phyloP scores from a whole-genome alignment of 2,113 vertebrate species.

The Mesitornis unicolor region DNA sequence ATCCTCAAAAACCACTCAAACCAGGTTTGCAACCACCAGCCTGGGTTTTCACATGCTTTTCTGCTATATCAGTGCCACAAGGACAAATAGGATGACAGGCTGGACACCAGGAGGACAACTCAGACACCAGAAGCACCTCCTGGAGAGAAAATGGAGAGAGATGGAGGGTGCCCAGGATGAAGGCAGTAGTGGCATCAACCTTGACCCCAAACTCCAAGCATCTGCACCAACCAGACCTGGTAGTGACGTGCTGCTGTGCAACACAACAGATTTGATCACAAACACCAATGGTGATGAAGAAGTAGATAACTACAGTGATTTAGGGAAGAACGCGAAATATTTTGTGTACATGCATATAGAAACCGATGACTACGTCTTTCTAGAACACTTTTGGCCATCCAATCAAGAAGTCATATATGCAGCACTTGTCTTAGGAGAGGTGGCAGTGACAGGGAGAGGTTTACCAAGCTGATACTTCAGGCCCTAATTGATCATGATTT shows the following conservation, averaged over 20 bases:
- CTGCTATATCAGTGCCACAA: neutral
- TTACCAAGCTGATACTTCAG: neutral
- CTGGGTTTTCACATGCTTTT: neutral
- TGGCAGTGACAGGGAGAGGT: neutral
- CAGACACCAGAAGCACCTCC: neutral
- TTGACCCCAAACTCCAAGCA: neutral
- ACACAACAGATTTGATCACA: neutral
- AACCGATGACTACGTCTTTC: neutral
- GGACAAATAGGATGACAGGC: neutral
- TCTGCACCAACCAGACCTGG: neutral
- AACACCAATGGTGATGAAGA: neutral
- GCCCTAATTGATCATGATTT: neutral
- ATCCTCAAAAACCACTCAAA: neutral
- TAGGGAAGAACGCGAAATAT: neutral
- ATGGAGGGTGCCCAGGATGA: neutral
- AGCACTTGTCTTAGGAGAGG: neutral
- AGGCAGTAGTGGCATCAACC: neutral
- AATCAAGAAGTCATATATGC: neutral
- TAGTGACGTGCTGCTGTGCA: neutral
- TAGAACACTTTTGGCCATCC: neutral
- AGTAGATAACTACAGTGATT: neutral
- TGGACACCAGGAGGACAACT: neutral
- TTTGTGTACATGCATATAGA: neutral
- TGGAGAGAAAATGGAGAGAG: neutral
- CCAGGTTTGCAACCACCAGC: neutral